Evolutionary conservation across 2,888 invertebrate species (phyloP).

Genomic region (Timema podura): DNA sequence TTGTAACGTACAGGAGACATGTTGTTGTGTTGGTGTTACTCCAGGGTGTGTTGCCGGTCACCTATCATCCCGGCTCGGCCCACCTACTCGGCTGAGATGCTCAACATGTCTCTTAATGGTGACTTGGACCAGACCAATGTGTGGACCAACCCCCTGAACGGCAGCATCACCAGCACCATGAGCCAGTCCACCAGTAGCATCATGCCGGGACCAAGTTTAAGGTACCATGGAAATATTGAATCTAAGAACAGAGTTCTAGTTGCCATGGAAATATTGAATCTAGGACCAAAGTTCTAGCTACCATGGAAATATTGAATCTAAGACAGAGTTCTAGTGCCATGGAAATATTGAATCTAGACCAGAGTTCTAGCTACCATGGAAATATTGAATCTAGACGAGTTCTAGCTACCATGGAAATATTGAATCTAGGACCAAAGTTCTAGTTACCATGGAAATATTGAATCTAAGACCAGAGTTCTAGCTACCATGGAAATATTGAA

Average conservation of each 20-base stretch:
- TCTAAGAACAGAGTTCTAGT: too few relatives aligned
- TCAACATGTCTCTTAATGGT: constrained; percentile 42
- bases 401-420: too few relatives aligned
- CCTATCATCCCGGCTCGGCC: constrained; percentile 76
- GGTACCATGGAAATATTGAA: constrained; percentile 8
- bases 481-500: too few relatives aligned
- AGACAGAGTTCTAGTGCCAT: background rate
- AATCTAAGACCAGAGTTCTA: too few relatives aligned
- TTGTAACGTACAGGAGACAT: background rate
- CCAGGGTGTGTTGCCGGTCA: constrained; percentile 75
- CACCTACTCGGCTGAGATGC: constrained; percentile 59
- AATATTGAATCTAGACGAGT: too few relatives aligned
- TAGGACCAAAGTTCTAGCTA: too few relatives aligned
- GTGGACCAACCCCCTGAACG: constrained; percentile 64
- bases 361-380: background rate
- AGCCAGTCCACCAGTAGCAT: constrained; percentile 32
- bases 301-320: background rate
- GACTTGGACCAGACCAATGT: constrained; percentile 51
- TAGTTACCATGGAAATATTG: too few relatives aligned
- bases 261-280: too few relatives aligned
- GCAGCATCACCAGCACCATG: constrained; percentile 20
- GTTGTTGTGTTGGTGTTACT: constrained; percentile 28
- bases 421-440: too few relatives aligned
- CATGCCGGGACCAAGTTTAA: constrained; percentile 35
- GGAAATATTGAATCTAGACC: background rate